phyloP scores from a whole-genome alignment of 2,797 vertebrate species.

The Bradypus variegatus region DNA sequence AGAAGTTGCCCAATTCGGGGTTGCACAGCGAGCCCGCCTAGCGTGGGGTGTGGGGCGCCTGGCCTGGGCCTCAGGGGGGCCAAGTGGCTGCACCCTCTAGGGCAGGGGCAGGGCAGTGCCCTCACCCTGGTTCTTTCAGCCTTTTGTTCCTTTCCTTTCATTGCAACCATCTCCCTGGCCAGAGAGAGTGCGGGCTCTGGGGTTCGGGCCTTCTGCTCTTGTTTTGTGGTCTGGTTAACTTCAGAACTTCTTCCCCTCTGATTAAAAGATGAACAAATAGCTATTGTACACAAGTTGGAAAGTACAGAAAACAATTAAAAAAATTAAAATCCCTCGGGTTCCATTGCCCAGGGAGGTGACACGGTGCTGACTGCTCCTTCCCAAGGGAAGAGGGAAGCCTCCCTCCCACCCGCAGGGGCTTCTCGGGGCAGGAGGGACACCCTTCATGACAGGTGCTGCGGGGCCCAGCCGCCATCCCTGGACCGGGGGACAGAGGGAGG shows the following conservation, averaged over 20 bases:
- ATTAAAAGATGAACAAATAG: neutral
- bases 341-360: neutral
- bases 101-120: too few relatives aligned
- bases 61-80: neutral
- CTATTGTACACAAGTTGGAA: neutral
- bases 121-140: neutral
- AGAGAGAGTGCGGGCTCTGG: too few relatives aligned
- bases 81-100: too few relatives aligned
- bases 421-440: too few relatives aligned
- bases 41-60: neutral
- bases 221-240: neutral
- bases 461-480: too few relatives aligned
- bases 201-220: neutral
- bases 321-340: neutral
- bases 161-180: neutral
- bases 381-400: neutral
- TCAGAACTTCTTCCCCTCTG: neutral
- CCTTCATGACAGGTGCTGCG: neutral
- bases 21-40: neutral
- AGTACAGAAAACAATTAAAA: neutral
- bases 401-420: rapidly evolving
- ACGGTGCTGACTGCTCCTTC: too few relatives aligned
- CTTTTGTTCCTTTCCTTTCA: neutral
- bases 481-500: too few relatives aligned
- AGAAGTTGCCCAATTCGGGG: neutral